Conservation (phyloP, 2,888 invertebrate genomes). For the Metacarcinus magister region DNA sequence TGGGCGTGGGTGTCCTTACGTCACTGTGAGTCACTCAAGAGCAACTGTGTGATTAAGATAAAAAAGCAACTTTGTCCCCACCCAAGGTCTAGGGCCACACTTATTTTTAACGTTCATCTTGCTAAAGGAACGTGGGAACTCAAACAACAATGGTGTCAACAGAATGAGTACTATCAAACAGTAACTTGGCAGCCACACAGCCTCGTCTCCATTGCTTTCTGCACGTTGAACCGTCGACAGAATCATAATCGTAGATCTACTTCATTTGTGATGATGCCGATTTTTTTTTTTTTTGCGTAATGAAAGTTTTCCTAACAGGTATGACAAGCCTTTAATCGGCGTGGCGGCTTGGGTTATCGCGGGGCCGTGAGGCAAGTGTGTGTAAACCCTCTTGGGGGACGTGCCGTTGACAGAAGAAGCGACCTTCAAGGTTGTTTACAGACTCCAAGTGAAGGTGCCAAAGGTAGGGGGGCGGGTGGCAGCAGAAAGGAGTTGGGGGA, state of each 20-base stretch:
- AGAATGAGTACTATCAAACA: not conserved
- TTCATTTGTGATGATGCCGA: not conserved
- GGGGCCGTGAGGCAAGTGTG: not conserved
- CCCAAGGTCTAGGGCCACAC: not conserved
- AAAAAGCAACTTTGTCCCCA: not conserved
- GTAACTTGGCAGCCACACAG: not conserved
- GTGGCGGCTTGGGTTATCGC: not conserved
- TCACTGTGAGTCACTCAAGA: not conserved
- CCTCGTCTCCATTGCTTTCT: not conserved
- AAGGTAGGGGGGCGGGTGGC: not conserved
- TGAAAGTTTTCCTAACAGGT: not conserved
- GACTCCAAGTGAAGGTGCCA: not conserved
- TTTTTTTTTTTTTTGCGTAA: not conserved
- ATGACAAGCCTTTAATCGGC: not conserved
- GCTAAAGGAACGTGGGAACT: not conserved
- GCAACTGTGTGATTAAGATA: not conserved
- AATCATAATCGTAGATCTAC: too few species aligned
- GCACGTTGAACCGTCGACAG: not conserved
- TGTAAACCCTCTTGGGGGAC: not conserved
- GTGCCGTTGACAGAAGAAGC: not conserved
- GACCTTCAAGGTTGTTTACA: conserved; percentile 23
- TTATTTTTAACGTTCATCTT: not conserved
- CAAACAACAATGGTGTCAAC: not conserved
- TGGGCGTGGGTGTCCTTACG: not conserved
- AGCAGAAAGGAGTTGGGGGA: not conserved